Evolutionary conservation across 2,113 vertebrate genomes (phyloP).

Genomic region (Campylorhamphus procurvoides): DNA sequence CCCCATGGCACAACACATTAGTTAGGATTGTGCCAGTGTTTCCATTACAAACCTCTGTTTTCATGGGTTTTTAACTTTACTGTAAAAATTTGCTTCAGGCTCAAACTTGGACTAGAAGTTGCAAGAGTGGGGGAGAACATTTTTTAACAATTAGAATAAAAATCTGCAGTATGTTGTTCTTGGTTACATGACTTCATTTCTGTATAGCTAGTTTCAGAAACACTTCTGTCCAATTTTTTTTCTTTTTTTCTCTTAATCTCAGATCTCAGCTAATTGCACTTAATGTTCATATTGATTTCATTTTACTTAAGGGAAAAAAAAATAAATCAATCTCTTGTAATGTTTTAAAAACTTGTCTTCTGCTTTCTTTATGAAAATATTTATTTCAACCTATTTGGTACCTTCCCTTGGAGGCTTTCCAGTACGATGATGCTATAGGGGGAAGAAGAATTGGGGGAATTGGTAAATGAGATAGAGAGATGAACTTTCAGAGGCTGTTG

Average conservation of each 20-base stretch:
- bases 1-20: conserved; percentile 39
- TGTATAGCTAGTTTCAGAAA: conserved; percentile 15
- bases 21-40: conserved; percentile 62
- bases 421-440: background rate
- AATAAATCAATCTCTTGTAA: background rate
- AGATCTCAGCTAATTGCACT: background rate
- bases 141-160: conserved; percentile 63
- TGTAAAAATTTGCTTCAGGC: conserved; percentile 70
- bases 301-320: background rate
- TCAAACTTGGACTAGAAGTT: conserved; percentile 58
- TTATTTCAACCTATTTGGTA: background rate
- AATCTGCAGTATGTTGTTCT: conserved; percentile 26
- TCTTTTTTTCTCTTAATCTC: background rate
- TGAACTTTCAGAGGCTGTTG: background rate
- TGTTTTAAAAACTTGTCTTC: background rate
- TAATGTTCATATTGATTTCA: background rate
- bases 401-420: background rate
- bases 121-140: conserved; percentile 42
- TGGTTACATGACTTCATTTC: conserved; percentile 7
- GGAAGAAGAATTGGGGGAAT: background rate
- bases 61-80: conserved; percentile 67
- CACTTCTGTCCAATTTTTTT: background rate
- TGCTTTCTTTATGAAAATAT: background rate
- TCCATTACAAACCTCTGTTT: conserved; percentile 72
- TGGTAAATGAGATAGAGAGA: background rate